Conservation (phyloP, 1,140 invertebrate species). For the Formica exsecta region DNA sequence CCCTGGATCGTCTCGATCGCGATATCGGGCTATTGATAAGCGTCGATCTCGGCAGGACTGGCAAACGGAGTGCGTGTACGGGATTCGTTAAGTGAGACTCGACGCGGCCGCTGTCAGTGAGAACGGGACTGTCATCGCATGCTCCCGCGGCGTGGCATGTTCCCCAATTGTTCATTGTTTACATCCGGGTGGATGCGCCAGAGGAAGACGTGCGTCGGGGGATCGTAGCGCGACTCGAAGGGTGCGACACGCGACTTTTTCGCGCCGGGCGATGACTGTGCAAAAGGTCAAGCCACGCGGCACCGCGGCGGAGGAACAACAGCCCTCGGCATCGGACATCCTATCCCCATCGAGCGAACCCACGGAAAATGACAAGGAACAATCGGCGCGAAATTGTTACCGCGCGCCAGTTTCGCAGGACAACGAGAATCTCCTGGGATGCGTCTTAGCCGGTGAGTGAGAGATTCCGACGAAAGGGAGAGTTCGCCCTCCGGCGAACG, state of each 20-base stretch:
- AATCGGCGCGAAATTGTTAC: slow-evolving; percentile 61
- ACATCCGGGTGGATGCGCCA: slow-evolving; percentile 48
- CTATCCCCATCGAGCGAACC: slow-evolving; percentile 78
- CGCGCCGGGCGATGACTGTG: slow-evolving; percentile 82
- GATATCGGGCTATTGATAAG: not conserved
- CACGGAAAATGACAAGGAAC: slow-evolving; percentile 82
- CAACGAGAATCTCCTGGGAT: slow-evolving; percentile 86
- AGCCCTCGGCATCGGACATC: slow-evolving; percentile 79
- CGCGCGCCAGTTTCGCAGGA: slow-evolving; percentile 76
- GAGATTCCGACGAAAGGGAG: slow-evolving; percentile 69
- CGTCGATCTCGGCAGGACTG: not conserved
- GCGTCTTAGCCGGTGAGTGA: slow-evolving; percentile 85
- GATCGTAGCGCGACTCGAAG: slow-evolving; percentile 15
- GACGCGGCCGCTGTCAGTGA: slow-evolving; percentile 9
- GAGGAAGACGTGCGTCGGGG: not conserved
- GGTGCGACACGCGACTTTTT: slow-evolving; percentile 49
- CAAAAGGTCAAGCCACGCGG: slow-evolving; percentile 85
- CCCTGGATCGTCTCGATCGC: not conserved
- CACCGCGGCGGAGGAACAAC: slow-evolving; percentile 78
- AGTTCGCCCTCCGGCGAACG: slow-evolving; percentile 59
- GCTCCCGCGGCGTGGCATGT: slow-evolving; percentile 56
- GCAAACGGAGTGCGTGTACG: slow-evolving; percentile 41
- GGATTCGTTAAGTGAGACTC: slow-evolving; percentile 23
- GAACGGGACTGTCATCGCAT: slow-evolving; percentile 15
- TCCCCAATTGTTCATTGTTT: slow-evolving; percentile 39